These are phyloP conservation scores for Ceramica pisi DNA, from an alignment of 2,888 invertebrate genomes.

Conservation along the genomic window DNA sequence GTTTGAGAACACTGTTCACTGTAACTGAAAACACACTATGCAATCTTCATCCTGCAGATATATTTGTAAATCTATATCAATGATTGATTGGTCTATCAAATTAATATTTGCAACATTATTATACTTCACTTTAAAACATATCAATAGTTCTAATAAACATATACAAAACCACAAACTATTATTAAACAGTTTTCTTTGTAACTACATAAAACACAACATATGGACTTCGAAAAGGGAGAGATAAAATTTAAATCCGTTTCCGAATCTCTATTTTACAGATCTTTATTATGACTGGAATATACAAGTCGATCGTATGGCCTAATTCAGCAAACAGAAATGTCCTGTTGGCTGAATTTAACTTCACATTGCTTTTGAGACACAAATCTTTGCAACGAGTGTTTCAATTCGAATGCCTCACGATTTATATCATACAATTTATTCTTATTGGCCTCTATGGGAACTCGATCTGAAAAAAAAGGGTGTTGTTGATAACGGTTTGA, in stretches of 20 bases:
- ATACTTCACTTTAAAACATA: conserved; percentile 8
- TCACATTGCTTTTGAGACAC: conserved; percentile 14
- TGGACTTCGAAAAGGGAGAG: conserved; percentile 10
- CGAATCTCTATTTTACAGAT: conserved; percentile 43
- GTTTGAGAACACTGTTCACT: too few species aligned
- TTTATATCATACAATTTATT: conserved; percentile 28
- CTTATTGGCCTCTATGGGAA: conserved; percentile 5
- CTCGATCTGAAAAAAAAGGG: too few species aligned
- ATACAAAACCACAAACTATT: conserved; percentile 5
- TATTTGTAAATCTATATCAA: conserved; percentile 5
- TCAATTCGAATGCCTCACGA: conserved; percentile 9
- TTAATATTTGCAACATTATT: conserved; percentile 12
- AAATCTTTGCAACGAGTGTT: conserved; percentile 16
- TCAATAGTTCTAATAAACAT: conserved; percentile 43
- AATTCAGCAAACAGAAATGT: too few species aligned
- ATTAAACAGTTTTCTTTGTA: neutral
- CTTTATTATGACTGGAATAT: conserved; percentile 27
- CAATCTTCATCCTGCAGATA: conserved; percentile 4
- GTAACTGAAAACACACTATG: neutral
- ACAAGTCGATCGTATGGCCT: conserved; percentile 45
- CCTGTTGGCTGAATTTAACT: conserved; percentile 5
- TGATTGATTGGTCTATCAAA: conserved; percentile 26
- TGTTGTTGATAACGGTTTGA: neutral
- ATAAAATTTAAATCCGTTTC: conserved; percentile 30
- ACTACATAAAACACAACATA: conserved; percentile 2